Evolutionary conservation across 92 coral and sea anemone genomes (phyloP).

Genomic region (Heteractis magnifica): DNA sequence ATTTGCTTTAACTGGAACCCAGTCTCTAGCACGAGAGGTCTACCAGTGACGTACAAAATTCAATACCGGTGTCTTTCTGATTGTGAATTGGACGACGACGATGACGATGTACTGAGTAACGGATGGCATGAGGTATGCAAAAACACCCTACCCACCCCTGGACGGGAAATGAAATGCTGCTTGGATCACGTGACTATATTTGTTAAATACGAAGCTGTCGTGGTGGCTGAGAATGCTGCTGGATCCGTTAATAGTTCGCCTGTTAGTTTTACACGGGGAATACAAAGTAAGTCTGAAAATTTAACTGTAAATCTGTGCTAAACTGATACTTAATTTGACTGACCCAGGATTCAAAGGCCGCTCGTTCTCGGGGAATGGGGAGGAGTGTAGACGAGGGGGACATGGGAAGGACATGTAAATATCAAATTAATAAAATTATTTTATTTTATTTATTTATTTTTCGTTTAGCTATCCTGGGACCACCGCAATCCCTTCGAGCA

Average conservation of each 20-base stretch:
- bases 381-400: not conserved
- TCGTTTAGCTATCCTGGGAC: conserved; percentile 11
- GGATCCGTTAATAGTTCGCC: conserved; percentile 28
- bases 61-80: conserved; percentile 28
- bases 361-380: not conserved
- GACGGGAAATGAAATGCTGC: conserved; percentile 26
- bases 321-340: too few species aligned
- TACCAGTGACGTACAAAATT: conserved; percentile 28
- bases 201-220: conserved; percentile 23
- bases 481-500: conserved; percentile 30
- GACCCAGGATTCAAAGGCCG: not conserved
- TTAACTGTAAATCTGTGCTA: not conserved
- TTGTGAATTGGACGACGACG: conserved; percentile 17
- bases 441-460: not conserved
- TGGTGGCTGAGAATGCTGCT: conserved; percentile 16
- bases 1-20: conserved; percentile 36
- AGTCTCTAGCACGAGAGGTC: conserved; percentile 9
- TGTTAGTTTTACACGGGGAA: conserved; percentile 11
- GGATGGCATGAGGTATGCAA: conserved; percentile 34
- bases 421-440: not conserved
- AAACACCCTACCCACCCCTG: conserved; percentile 9
- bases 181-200: conserved; percentile 19
- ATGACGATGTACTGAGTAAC: not conserved
- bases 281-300: conserved; percentile 8
- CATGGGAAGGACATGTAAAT: not conserved